Evolutionary conservation across 2,113 vertebrate genomes (phyloP).

Genomic region (Podilymbus podiceps): DNA sequence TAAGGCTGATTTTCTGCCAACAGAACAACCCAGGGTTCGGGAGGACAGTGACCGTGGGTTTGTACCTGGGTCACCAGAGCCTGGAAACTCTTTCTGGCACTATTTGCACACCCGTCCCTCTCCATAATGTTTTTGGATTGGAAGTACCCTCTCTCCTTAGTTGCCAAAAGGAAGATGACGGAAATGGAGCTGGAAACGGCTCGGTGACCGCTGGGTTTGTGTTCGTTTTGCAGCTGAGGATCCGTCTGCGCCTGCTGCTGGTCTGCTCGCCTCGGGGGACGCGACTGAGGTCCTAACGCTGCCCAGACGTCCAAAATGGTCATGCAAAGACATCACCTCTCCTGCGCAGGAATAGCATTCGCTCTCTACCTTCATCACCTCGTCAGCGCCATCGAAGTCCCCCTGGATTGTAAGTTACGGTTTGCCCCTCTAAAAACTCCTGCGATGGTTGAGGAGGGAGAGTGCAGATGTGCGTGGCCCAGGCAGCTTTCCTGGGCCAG

Average conservation of each 20-base stretch:
- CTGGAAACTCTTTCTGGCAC: not conserved
- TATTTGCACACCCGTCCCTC: not conserved
- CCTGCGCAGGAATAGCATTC: conserved; percentile 63
- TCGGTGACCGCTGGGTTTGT: not conserved
- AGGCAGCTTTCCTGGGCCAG: not conserved
- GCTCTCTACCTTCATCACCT: conserved; percentile 76
- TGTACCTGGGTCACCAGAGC: not conserved
- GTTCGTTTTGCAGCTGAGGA: conserved; percentile 64
- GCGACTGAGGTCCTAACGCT: not conserved
- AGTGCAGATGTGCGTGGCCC: not conserved
- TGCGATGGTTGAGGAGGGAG: not conserved
- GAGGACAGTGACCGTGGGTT: rapidly evolving
- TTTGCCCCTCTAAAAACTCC: not conserved
- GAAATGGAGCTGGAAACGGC: rapidly evolving
- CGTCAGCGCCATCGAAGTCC: conserved; percentile 84
- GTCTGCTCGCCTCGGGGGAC: not conserved
- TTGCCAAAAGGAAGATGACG: not conserved
- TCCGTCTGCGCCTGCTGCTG: not conserved
- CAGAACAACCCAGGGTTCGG: not conserved
- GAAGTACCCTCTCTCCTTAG: rapidly evolving
- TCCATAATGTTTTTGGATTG: not conserved
- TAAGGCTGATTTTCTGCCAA: not conserved
- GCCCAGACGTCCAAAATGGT: conserved; percentile 76
- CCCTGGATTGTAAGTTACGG: conserved; percentile 86
- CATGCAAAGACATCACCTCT: conserved; percentile 51